Base-by-base conservation (phyloP, 2,888 invertebrate species). In the Fissipunctia ypsillon region DNA sequence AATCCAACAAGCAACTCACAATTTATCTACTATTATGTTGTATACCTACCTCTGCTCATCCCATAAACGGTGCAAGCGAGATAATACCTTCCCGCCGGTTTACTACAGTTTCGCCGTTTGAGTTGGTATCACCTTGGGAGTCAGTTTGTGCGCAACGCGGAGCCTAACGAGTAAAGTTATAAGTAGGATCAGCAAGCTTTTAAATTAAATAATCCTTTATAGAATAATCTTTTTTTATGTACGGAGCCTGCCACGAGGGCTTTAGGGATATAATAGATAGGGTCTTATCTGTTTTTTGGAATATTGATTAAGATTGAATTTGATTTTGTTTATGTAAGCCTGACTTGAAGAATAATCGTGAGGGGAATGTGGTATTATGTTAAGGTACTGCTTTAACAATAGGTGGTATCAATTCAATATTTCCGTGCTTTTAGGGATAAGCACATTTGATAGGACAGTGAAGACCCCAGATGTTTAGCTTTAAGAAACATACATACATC, bases 111-210 rank as follows among this genome's bases (percentile, higher is more conserved):
- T 60, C 74, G n/a, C 69, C 77, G 78, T 64, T 76, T 75, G 68
- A 83, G 80, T 83, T 72, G 69, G 59, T 83, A 82, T 78, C 85
- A 85, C 84, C 83, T 85, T 82, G 88, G 88, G 83, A 79, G 81
- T 78, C 78, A 79, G 78, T 84, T 86, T 83, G 69, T 83, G 68
- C 81, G 76, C 78, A 81, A 80, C 81, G 67, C 74, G 78, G 56
- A 52, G 73, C 80, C 75, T 88, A 88, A 88, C 84, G 88, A 88
- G 88, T 83, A 88, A 88, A 88, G 88, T 88, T 88, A 76, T 88
- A 85, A 85, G 87, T 78, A 84, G 80, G 85, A 86, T 84, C 80
- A 85, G 77, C 76, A 73, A 63, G 78, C 71, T 82, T 83, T 85
- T 66, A 82, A 87, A 83, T 87, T 82, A 81, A 83, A 85, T 81